Percentiles rank a stretch among this genome's conserved stretches.
Conservation (phyloP, 2,113 vertebrate species). For the Ovibos moschatus region DNA sequence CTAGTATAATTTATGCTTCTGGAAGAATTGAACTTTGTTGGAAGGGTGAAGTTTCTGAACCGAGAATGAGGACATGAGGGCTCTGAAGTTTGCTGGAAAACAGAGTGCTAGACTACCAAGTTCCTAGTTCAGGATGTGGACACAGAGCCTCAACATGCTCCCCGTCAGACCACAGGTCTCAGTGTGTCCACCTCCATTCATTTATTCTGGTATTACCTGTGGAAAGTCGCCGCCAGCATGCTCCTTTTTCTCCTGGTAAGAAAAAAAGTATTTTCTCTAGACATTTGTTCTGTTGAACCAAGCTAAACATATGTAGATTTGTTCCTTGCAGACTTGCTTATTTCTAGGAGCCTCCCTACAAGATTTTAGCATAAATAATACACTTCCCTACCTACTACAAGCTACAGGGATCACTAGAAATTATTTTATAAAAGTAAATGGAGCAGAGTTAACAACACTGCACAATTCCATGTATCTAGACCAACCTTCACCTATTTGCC, state of each 20-base stretch:
- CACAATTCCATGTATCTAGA: background rate
- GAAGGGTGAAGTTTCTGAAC: background rate
- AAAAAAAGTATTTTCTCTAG: background rate
- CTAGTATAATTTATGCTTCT: background rate
- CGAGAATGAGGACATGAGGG: background rate
- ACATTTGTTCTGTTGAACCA: background rate
- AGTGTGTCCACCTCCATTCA: background rate
- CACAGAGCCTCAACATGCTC: background rate
- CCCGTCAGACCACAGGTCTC: background rate
- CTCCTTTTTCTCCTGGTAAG: background rate
- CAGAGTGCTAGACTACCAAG: background rate
- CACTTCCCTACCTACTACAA: background rate
- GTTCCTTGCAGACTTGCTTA: background rate
- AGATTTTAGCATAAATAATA: background rate
- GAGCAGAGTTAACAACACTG: background rate
- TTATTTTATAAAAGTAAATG: background rate
- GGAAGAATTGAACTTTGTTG: background rate
- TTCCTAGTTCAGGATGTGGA: background rate
- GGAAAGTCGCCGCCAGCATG: background rate
- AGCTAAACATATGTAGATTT: background rate
- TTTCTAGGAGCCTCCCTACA: background rate
- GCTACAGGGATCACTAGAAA: background rate
- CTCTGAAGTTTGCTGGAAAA: background rate
- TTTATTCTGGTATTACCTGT: background rate
- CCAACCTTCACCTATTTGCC: background rate